phyloP scores from a whole-genome alignment of 2,797 vertebrate genomes.

The Clarias pachynema region DNA sequence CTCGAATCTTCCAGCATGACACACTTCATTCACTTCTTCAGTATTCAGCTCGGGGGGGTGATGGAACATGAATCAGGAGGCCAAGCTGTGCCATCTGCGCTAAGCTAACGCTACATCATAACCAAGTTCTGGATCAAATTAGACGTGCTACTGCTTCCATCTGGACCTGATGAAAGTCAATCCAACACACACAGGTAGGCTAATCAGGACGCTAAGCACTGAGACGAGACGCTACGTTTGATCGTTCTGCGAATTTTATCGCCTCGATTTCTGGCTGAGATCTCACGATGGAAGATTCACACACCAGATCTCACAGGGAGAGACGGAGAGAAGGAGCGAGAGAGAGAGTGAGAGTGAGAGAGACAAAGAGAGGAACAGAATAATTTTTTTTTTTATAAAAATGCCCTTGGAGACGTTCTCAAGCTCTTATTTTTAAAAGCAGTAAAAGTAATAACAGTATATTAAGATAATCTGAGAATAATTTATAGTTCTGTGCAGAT shows the following conservation, averaged over 20 bases:
- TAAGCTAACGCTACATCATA: conserved; percentile 72
- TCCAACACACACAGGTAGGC: conserved; percentile 67
- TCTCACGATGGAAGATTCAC: neutral
- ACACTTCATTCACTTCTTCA: conserved; percentile 62
- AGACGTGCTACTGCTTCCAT: conserved; percentile 76
- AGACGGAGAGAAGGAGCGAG: neutral
- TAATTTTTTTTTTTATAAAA: neutral
- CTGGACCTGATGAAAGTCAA: conserved; percentile 75
- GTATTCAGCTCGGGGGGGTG: conserved; percentile 50
- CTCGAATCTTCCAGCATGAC: conserved; percentile 51
- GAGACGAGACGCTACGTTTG: neutral
- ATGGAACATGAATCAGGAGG: conserved; percentile 77
- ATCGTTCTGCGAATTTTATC: neutral
- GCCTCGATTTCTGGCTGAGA: neutral
- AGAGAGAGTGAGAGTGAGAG: neutral
- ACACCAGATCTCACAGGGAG: neutral
- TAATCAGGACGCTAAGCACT: conserved; percentile 65
- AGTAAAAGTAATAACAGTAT: neutral
- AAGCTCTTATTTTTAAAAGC: neutral
- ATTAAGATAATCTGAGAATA: neutral
- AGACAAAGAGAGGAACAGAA: neutral
- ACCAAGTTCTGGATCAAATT: conserved; percentile 68
- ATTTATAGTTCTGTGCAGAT: neutral
- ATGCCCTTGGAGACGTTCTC: neutral
- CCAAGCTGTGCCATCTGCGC: conserved; percentile 75